Base-by-base conservation (phyloP, 2,888 invertebrate genomes). In the Tenthredo mesomela region DNA sequence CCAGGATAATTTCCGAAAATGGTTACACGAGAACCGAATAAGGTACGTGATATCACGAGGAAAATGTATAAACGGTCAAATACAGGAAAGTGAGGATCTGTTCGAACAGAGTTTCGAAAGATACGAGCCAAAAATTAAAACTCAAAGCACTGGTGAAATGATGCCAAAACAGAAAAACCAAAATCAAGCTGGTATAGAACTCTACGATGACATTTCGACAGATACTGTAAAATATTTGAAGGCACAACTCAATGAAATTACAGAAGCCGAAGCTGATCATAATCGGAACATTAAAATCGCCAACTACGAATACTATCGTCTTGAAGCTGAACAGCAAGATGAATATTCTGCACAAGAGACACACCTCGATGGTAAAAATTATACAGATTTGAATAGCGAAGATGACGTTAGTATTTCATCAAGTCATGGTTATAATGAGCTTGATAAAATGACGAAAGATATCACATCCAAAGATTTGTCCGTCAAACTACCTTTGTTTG, bases 1-100 rank as follows among this genome's bases (percentile, higher is more conserved):
- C 25, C 87, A 86, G 6, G 65, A 71, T 0, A 85, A 88, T 67
- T 84, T 91, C 7, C 86, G 88, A 47, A 86, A 65, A 33, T 88
- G 87, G 37, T 78, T 91, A 9, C 85, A 61, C 0, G 83, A 84
- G 4, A 87, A 33, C 15, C 86, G 87, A 5, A 84, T 91, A 9
- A 90, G 88, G 2, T 91, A 89, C 65, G 88, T 88, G 5, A 89
- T 90, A 5, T 88, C 87, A 43, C 86, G 85, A 0, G 88, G 87
- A 0, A 78, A 86, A 12, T 90, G 89, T 80, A 6, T 50, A 10
- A 47, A 40, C 65, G 77, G 37, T n/a, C 7, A 25, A 25, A 25
- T 33, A 58, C 50, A 77, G n/a, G 61, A 61, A 12, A 80, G 58
- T 9, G 37, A 80, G 1, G 80, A 80, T 61, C 37, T 80, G 5